phyloP scores from a whole-genome alignment of 1,140 invertebrate species.

The Tetramorium alpestre region DNA sequence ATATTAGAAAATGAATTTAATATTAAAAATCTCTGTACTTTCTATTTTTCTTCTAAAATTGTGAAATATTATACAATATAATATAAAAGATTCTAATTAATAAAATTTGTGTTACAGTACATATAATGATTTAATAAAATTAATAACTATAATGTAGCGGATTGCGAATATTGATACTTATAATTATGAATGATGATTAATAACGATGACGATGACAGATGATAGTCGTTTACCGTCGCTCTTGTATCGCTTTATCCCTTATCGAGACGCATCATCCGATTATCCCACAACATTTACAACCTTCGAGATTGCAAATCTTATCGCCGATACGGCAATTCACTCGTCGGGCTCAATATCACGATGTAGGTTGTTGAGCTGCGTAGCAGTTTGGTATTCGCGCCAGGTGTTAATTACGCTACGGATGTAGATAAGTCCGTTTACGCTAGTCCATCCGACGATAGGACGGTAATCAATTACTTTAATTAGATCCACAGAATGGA shows the following conservation, averaged over 20 bases:
- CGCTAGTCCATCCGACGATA: not conserved
- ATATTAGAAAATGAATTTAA: constrained; percentile 6
- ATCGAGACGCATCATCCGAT: not conserved
- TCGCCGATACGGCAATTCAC: constrained; percentile 54
- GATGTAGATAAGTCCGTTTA: constrained; percentile 40
- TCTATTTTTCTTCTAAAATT: not conserved
- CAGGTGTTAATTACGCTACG: constrained; percentile 68
- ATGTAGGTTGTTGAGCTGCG: constrained; percentile 46
- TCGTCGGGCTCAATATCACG: constrained; percentile 29
- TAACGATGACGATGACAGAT: not conserved
- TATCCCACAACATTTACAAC: constrained; percentile 49
- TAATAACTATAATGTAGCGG: not conserved
- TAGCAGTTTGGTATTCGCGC: constrained; percentile 25
- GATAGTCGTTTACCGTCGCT: not conserved
- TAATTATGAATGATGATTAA: not conserved
- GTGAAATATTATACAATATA: not conserved
- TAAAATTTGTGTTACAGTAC: constrained; percentile 7
- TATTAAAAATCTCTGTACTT: not conserved
- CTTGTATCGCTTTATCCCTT: not conserved
- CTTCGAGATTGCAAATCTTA: constrained; percentile 23
- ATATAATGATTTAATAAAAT: constrained; percentile 18
- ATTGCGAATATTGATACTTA: not conserved
- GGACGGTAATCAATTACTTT: constrained; percentile 69
- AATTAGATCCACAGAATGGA: constrained; percentile 46
- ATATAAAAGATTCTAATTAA: not conserved